phyloP scores from a whole-genome alignment of 2,888 invertebrate species.

The Lithophane semibrunnea region DNA sequence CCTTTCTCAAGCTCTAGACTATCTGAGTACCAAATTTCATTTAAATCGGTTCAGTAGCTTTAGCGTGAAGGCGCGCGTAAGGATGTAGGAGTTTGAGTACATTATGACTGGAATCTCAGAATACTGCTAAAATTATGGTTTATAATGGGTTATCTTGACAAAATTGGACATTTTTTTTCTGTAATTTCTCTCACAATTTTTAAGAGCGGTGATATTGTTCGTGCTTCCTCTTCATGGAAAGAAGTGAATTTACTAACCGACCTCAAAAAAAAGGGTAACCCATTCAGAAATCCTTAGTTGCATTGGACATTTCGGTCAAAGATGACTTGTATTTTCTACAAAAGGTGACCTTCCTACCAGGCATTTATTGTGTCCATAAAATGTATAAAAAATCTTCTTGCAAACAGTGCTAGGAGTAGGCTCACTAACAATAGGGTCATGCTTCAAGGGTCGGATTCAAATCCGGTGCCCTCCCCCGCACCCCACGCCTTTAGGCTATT shows the following conservation, averaged over 20 bases:
- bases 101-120: not conserved
- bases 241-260: not conserved
- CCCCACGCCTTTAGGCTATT: slow-evolving; percentile 48
- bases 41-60: too few relatives aligned
- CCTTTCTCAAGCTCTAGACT: too few relatives aligned
- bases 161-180: not conserved
- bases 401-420: slow-evolving; percentile 12
- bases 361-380: slow-evolving; percentile 13
- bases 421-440: slow-evolving; percentile 41
- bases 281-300: too few relatives aligned
- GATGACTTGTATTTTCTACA: not conserved
- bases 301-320: not conserved
- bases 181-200: not conserved
- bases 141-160: not conserved
- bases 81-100: not conserved
- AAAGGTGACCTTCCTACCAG: slow-evolving; percentile 3
- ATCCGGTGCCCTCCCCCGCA: slow-evolving; percentile 11
- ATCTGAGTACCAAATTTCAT: too few relatives aligned
- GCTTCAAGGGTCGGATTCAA: slow-evolving; percentile 48
- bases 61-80: too few relatives aligned
- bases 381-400: slow-evolving; percentile 27
- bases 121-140: not conserved
- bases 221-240: not conserved
- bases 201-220: not conserved
- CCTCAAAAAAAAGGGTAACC: not conserved